Evolutionary conservation across 2,888 invertebrate species (phyloP).

Genomic region (Micoletzkya japonica): DNA sequence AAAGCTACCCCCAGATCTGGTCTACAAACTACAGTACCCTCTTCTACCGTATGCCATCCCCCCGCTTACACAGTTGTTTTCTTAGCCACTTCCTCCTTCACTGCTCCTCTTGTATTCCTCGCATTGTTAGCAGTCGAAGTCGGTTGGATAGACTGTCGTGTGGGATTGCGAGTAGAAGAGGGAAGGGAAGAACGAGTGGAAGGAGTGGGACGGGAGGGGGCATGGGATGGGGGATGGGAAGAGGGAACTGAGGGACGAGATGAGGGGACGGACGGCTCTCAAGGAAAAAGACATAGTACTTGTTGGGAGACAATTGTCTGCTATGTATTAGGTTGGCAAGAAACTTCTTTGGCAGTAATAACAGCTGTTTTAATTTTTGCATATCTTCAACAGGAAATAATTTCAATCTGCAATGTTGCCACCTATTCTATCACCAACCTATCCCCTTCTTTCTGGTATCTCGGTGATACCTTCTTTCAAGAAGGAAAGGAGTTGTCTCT

Average conservation of each 20-base stretch:
- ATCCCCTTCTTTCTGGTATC: no score
- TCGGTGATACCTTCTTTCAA: no score
- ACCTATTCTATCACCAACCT: no score
- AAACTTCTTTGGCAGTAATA: no score
- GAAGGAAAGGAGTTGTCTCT: no score
- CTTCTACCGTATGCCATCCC: neutral
- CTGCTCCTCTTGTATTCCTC: neutral
- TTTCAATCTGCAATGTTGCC: no score
- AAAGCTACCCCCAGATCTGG: neutral
- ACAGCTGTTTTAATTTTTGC: no score
- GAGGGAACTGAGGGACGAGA: slow-evolving; percentile 10
- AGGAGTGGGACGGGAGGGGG: neutral
- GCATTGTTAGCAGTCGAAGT: no score
- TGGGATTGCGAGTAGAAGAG: slow-evolving; percentile 3
- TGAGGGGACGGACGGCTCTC: slow-evolving; percentile 1
- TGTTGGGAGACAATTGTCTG: neutral
- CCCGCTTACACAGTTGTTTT: slow-evolving; percentile 15
- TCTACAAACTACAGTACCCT: neutral
- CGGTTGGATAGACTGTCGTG: no score
- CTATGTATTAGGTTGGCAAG: no score
- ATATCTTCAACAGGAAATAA: no score
- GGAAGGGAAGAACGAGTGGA: neutral
- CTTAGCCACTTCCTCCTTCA: slow-evolving; percentile 25
- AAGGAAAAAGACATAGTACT: neutral
- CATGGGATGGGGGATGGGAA: neutral